Evolutionary conservation across 2,113 vertebrate species (phyloP), one percentile per base, ranked within the genome.

Genomic region (Siniperca chuatsi): DNA sequence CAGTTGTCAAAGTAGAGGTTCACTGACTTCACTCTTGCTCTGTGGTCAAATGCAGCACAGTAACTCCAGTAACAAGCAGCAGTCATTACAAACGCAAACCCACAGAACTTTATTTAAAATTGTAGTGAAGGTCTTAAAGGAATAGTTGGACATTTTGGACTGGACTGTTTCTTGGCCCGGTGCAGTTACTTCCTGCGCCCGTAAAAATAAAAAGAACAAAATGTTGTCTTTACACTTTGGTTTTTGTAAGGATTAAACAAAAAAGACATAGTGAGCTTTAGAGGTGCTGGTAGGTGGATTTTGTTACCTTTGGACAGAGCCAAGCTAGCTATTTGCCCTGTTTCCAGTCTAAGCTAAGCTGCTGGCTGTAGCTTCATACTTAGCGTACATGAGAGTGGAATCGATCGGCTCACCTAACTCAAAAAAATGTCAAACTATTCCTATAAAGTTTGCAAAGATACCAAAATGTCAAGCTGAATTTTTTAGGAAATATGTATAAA

Each of bases 1-100:
- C 16, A 40, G 52, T 25, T 57, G 44, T n/a, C 33, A 61, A 44
- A 77, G 52, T 44, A 78, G 40, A 54, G 64, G 55, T 78, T 57
- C 67, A 75, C n/a, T 50, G 50, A 66, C 48, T 75, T 71, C 3
- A 37, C 33, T 44, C 37, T 48, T 67, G 18, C 40, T 52, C 60
- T 73, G 74, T 46, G 58, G 65, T 81, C 40, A 44, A 62, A 55
- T 2, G 37, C 44, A 70, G 64, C 21, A 6, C 60, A 35, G 48
- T 54, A 67, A n/a, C 61, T 20, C 6, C 10, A 29, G 37, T n/a
- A 62, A 52, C 57, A 64, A 64, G 18, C 58, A 67, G 29, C 23
- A 67, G 44, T 64, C 42, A 40, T 23, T 78, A 44, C 29, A 50
- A 60, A n/a, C 8, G 29, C 29, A 29, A 29, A 29, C 29, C 29